Base-by-base conservation (phyloP, 1,140 invertebrate species). In the Homarus americanus region DNA sequence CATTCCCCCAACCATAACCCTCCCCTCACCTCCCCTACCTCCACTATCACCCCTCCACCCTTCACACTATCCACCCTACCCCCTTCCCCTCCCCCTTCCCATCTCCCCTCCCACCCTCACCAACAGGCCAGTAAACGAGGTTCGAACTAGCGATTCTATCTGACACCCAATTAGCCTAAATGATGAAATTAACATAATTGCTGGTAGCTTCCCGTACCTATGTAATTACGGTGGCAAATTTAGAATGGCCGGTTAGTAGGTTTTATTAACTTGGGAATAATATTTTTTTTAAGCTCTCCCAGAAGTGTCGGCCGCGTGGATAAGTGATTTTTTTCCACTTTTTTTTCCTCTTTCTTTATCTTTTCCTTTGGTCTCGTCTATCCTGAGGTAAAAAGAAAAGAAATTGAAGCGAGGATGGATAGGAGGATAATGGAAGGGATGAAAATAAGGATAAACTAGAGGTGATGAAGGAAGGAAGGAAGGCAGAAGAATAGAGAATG, bases 171-270 rank as follows among this genome's bases (percentile, higher is more conserved):
- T 83, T 82, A 85, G 91, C 66, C 66, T 92, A 80, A 88, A 82
- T 73, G 76, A 87, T 88, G 78, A 44, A 82, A 82, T 92, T 78
- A 87, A 82, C 86, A 83, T 87, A 82, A 87, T 88, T 88, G 91
- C 82, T 80, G 87, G 82, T 88, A 92, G 73, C 83, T 69, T 20
- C n/a, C 36, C 17, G 44, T 15, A 49, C 53, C 28, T 38, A 32
- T 28, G 72, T 89, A 89, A 89, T 89, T 89, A 89, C 28, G 73
- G 40, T n/a, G n/a, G 36, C 85, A 9, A 73, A 78, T 86, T 72
- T 82, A 89, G 76, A 89, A 82, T 72, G 75, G 58, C 79, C 78
- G 49, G 40, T 89, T 82, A 41, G 40, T n/a, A 28, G 87, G 78
- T 89, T n/a, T n/a, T n/a, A n/a, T n/a, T 49, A 49, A 73, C 36